These are phyloP conservation scores for Sminthurides bifidus DNA, from an alignment of 1,140 invertebrate genomes.

Conservation along the genomic window DNA sequence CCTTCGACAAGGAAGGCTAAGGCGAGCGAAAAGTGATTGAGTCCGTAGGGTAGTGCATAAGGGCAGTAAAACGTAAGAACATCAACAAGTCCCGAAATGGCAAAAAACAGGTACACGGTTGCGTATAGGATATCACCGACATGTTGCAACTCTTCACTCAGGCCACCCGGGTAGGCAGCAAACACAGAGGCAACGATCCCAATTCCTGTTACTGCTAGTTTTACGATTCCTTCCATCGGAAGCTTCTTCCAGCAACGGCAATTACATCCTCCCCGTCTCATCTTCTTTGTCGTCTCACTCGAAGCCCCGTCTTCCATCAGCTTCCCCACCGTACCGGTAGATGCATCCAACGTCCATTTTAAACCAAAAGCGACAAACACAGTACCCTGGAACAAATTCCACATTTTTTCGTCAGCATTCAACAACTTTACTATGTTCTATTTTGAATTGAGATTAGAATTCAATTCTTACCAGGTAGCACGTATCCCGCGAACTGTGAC, in stretches of 20 bases:
- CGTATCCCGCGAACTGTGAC: constrained; percentile 24
- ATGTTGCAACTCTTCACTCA: constrained; percentile 31
- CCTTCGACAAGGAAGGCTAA: constrained; percentile 40
- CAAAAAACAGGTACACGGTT: constrained; percentile 40
- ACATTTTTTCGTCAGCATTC: no score
- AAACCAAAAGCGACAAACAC: constrained; percentile 25
- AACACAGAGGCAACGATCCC: constrained; percentile 26
- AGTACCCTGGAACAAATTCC: no score
- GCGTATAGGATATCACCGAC: constrained; percentile 37
- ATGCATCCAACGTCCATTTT: constrained; percentile 27
- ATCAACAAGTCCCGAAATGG: constrained; percentile 39
- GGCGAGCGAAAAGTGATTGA: constrained; percentile 36
- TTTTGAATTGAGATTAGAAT: no score
- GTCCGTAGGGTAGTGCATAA: constrained; percentile 34
- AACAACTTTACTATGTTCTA: no score
- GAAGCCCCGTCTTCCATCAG: background rate
- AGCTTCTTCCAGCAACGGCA: constrained; percentile 7
- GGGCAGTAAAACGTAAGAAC: constrained; percentile 39
- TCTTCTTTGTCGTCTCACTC: background rate
- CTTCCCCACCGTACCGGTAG: constrained; percentile 8
- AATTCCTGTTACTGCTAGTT: constrained; percentile 23
- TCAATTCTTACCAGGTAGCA: constrained; percentile 18
- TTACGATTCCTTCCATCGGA: constrained; percentile 28
- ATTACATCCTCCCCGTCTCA: background rate
- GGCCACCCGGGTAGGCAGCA: constrained; percentile 17